Conservation (phyloP, 2,797 vertebrate genomes). For the Silurus lanzhouensis region DNA sequence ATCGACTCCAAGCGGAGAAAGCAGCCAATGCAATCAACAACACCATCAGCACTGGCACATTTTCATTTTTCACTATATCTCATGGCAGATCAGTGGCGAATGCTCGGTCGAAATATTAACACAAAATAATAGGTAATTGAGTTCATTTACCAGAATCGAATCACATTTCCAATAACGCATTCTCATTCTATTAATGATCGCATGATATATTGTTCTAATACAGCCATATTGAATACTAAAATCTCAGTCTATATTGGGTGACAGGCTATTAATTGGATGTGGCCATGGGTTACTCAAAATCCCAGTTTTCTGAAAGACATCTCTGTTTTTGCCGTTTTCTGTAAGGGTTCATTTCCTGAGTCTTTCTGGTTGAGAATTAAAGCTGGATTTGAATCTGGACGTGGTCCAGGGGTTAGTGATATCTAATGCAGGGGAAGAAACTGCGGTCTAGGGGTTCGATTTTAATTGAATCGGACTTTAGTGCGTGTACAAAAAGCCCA, state of each 20-base stretch:
- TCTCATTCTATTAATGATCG: background rate
- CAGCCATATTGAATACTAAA: background rate
- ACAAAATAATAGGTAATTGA: background rate
- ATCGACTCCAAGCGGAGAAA: conserved; percentile 13
- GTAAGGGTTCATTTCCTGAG: background rate
- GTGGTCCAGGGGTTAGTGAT: background rate
- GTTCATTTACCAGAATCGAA: background rate
- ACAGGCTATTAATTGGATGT: background rate
- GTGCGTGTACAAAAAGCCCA: background rate
- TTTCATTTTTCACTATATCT: conserved; percentile 16
- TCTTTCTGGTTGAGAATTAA: background rate
- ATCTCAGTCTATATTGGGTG: background rate
- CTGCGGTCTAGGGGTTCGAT: background rate
- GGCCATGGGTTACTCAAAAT: background rate
- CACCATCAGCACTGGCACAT: background rate
- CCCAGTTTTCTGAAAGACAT: background rate
- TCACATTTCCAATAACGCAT: background rate
- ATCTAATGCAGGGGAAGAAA: background rate
- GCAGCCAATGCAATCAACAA: conserved; percentile 23
- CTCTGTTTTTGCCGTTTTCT: background rate
- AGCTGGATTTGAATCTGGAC: background rate
- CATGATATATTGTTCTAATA: background rate
- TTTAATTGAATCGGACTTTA: background rate
- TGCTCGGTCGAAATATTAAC: background rate
- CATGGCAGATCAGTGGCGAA: background rate